Percentiles rank a stretch among this genome's conserved stretches.
Evolutionary conservation across 2,888 invertebrate genomes (phyloP).

Genomic region (Diploptera punctata): DNA sequence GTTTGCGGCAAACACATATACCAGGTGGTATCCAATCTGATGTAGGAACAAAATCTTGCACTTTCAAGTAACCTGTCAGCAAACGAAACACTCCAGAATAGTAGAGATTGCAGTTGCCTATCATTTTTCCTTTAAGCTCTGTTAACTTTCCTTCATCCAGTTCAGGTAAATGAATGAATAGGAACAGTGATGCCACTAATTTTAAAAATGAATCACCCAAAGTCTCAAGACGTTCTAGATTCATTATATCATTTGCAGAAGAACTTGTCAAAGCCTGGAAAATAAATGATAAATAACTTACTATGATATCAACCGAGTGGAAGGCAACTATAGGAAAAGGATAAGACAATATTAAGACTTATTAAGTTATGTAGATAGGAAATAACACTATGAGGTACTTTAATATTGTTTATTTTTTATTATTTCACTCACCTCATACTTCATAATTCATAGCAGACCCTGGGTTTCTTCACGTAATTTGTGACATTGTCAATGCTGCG

Average conservation of each 20-base stretch:
- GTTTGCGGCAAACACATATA: conserved; percentile 64
- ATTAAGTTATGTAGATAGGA: too few relatives aligned
- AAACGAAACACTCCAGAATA: conserved; percentile 68
- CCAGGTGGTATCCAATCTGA: conserved; percentile 85
- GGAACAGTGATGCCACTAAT: conserved; percentile 73
- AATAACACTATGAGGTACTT: too few relatives aligned
- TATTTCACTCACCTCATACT: too few relatives aligned
- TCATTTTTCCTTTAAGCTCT: conserved; percentile 69
- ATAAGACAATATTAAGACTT: too few relatives aligned
- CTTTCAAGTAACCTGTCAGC: conserved; percentile 67
- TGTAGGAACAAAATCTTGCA: conserved; percentile 67
- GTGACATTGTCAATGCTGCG: too few relatives aligned
- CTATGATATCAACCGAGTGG: too few relatives aligned
- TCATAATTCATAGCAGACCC: too few relatives aligned
- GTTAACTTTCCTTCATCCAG: conserved; percentile 83
- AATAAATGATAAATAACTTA: background rate
- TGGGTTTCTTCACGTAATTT: too few relatives aligned
- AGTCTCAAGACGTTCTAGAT: conserved; percentile 84
- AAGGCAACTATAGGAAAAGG: too few relatives aligned
- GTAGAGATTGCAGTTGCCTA: conserved; percentile 87
- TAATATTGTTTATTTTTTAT: too few relatives aligned
- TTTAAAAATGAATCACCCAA: conserved; percentile 91
- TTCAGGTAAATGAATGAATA: conserved; percentile 71
- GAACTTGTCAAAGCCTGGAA: conserved; percentile 73
- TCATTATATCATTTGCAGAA: conserved; percentile 75